Conservation (phyloP, 2,797 vertebrate genomes). For the Sebastes hopkinsi region DNA sequence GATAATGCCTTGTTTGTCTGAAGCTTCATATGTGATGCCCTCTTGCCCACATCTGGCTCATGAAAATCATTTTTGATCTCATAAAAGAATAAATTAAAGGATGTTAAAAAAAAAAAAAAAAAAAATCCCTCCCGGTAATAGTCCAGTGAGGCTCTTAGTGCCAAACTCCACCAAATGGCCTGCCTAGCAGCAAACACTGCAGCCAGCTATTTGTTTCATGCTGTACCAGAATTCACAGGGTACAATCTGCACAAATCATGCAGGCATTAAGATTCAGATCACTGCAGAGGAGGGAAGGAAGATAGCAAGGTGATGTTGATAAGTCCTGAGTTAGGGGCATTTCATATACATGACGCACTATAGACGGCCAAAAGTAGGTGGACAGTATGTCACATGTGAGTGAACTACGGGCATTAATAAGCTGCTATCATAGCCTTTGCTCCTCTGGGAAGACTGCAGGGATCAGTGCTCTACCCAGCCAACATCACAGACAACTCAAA, state of each 20-base stretch:
- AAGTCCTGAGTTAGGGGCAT: not conserved
- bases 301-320: not conserved
- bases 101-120: not conserved
- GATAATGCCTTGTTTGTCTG: slow-evolving; percentile 66
- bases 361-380: not conserved
- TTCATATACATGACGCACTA: not conserved
- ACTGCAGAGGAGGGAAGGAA: slow-evolving; percentile 7
- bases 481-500: slow-evolving; percentile 5
- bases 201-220: slow-evolving; percentile 37
- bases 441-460: not conserved
- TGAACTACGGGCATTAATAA: slow-evolving; percentile 1
- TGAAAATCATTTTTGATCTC: slow-evolving; percentile 29
- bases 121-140: not conserved
- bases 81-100: slow-evolving; percentile 37
- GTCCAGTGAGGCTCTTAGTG: slow-evolving; percentile 8
- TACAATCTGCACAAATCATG: slow-evolving; percentile 30
- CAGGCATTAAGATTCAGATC: slow-evolving; percentile 13
- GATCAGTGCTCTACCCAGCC: not conserved
- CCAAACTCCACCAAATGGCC: slow-evolving; percentile 46
- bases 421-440: slow-evolving; percentile 13
- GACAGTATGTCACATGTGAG: not conserved
- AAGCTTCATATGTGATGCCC: slow-evolving; percentile 46
- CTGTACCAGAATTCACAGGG: slow-evolving; percentile 18
- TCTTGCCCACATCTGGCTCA: slow-evolving; percentile 47
- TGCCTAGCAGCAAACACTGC: not conserved